Evolutionary conservation across 2,797 vertebrate genomes (phyloP).

Genomic region (Mycteria americana): DNA sequence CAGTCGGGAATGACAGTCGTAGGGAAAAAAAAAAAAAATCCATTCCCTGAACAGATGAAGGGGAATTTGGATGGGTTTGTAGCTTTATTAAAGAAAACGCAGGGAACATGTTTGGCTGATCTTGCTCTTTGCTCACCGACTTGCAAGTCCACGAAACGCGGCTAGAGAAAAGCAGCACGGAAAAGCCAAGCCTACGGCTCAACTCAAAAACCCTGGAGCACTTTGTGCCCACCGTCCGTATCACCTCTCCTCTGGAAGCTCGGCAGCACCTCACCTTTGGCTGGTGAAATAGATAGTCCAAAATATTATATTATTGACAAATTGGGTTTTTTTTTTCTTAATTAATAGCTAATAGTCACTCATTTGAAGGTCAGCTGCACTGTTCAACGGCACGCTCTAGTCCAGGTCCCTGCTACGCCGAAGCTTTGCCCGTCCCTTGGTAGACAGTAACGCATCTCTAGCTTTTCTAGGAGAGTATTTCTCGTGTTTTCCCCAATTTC

Average conservation of each 20-base stretch:
- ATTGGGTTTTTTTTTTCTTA: accelerated
- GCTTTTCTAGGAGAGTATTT: neutral
- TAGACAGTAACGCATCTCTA: neutral
- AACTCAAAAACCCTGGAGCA: neutral
- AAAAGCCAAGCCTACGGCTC: neutral
- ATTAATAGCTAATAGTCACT: neutral
- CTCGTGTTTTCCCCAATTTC: neutral
- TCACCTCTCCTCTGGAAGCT: neutral
- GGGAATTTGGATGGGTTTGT: neutral
- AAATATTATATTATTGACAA: neutral
- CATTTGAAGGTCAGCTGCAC: neutral
- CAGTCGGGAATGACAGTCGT: neutral
- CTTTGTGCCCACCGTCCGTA: neutral
- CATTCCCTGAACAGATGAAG: neutral
- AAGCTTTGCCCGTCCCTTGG: neutral
- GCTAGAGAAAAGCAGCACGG: neutral
- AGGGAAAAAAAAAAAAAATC: neutral
- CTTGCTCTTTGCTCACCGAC: neutral
- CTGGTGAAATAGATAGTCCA: neutral
- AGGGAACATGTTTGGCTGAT: neutral
- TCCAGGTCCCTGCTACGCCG: accelerated
- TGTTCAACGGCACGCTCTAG: accelerated
- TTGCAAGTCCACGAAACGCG: accelerated
- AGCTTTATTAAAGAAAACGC: neutral
- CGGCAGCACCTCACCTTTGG: neutral